Conservation (phyloP, 1,140 invertebrate species). For the Anastatus disparis region DNA sequence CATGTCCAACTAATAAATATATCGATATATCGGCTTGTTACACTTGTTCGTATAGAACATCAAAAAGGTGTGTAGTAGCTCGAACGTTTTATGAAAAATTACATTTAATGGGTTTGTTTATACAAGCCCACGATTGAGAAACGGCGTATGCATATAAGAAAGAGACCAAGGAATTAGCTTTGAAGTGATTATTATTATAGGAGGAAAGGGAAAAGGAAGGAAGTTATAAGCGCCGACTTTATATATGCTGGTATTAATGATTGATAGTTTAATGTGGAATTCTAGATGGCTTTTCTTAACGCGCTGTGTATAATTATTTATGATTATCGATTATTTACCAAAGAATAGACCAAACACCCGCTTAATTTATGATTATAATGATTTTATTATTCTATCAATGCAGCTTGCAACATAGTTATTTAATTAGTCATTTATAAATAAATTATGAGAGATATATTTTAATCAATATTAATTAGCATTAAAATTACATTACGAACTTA, state of each 20-base stretch:
- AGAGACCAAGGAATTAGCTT: not conserved
- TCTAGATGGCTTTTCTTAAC: not conserved
- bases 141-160: too few species aligned
- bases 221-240: conserved; percentile 4
- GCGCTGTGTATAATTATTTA: not conserved
- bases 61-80: conserved; percentile 8
- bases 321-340: not conserved
- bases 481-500: too few species aligned
- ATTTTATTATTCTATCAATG: not conserved
- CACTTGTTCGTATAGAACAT: conserved; percentile 29
- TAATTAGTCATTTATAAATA: too few species aligned
- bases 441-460: too few species aligned
- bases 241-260: not conserved
- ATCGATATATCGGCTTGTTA: conserved; percentile 31
- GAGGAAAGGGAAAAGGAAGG: too few species aligned
- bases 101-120: conserved; percentile 19
- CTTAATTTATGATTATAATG: not conserved
- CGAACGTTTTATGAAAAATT: not conserved
- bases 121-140: too few species aligned
- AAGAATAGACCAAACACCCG: not conserved
- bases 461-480: too few species aligned
- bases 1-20: conserved; percentile 15
- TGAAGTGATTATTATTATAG: conserved; percentile 19
- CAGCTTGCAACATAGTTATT: too few species aligned
- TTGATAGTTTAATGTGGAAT: conserved; percentile 1